These are phyloP conservation scores for Caenorhabditis zanzibari DNA, from an alignment of 2,888 invertebrate species.

Conservation along the genomic window DNA sequence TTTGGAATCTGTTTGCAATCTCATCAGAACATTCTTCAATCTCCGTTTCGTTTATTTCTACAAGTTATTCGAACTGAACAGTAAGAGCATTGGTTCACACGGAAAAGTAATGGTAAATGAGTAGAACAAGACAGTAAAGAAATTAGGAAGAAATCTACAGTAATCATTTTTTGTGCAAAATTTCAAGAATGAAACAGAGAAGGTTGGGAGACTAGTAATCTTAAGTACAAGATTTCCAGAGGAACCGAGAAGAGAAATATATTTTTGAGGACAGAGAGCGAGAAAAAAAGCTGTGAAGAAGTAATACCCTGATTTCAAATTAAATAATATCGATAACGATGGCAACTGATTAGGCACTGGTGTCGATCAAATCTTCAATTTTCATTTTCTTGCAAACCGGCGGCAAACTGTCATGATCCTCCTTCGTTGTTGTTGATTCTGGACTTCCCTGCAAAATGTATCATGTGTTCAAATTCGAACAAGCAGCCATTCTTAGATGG, in stretches of 20 bases:
- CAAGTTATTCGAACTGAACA: neutral
- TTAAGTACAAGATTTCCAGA: constrained; percentile 29
- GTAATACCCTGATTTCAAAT: constrained; percentile 44
- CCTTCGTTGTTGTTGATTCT: constrained; percentile 23
- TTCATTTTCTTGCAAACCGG: constrained; percentile 63
- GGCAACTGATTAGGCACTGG: constrained; percentile 29
- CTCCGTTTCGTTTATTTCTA: constrained; percentile 22
- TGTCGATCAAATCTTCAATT: constrained; percentile 52
- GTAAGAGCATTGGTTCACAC: constrained; percentile 30
- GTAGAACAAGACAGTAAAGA: neutral
- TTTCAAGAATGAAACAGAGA: constrained; percentile 11
- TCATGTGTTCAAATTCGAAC: constrained; percentile 11
- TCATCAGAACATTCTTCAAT: constrained; percentile 20
- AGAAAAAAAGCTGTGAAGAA: constrained; percentile 42
- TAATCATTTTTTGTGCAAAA: constrained; percentile 31
- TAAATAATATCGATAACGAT: neutral
- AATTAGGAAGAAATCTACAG: constrained; percentile 26
- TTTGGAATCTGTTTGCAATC: no score
- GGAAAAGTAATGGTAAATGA: constrained; percentile 5
- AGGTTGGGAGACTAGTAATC: constrained; percentile 31
- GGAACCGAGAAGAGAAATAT: constrained; percentile 9
- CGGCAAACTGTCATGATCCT: constrained; percentile 31
- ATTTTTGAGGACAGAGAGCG: constrained; percentile 11
- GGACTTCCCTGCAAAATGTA: constrained; percentile 42
- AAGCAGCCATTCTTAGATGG: constrained; percentile 13